Base-by-base conservation (phyloP, 2,797 vertebrate genomes). In the Melanotaenia pygmaea region DNA sequence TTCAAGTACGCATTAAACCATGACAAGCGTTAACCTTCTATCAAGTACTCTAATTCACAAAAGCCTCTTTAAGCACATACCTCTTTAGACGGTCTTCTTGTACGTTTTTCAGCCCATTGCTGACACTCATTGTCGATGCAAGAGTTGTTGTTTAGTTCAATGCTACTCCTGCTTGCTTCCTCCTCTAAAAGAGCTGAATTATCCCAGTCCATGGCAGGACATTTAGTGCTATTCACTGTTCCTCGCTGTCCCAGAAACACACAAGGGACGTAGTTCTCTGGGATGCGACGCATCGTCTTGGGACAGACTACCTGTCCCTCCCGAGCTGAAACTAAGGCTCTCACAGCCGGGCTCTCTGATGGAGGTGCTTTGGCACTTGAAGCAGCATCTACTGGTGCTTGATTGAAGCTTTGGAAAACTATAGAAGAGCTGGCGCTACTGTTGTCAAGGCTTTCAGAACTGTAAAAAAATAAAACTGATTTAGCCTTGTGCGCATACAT, bases 391-490 rank as follows among this genome's bases (percentile, higher is more conserved):
- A 64, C 7, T 2, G 86, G 85, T 73, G 88, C 70, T 53, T 90
- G 82, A 68, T 92, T 86, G 38, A 84, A 83, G 72, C 95, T 96
- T 70, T 96, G 94, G 82, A 99, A 99, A 84, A 98, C 90, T 70
- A 99, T 95, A 0, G 95, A 99, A 5, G 92, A 94, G 79, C 95
- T 95, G 67, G 57, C 82, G 81, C 93, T 93, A 26, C 91, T 92
- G 56, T 47, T 85, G 60, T 92, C 91, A 30, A 47, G 80, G 77
- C 89, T 94, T 74, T 93, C 95, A 34, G 73, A 79, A 59, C 92
- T 92, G 79, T 8, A 14, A 75, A 71, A 43, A 30, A 81, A 67
- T 79, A 43, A 77, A 72, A 47, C 16, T 24, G 1, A 11, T 75
- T n/a, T 16, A 16, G 22, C 7, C 18, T 4, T 35, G 7, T 3